Conservation (phyloP, 2,888 invertebrate genomes). For the Hymenopus coronatus region DNA sequence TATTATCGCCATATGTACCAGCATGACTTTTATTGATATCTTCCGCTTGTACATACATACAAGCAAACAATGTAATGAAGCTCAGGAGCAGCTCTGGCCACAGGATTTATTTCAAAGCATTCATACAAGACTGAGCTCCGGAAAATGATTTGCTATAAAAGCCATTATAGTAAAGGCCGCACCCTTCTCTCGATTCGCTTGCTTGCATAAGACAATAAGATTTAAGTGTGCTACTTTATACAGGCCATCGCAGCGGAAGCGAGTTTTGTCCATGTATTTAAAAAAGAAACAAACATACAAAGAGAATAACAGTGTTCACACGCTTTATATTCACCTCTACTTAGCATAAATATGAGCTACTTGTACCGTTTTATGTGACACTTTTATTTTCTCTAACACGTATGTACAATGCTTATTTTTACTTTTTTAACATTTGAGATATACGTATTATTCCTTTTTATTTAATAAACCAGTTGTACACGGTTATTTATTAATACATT, state of each 20-base stretch:
- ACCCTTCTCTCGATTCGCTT: slow-evolving; percentile 8
- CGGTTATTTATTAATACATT: no score
- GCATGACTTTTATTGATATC: neutral
- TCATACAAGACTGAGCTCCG: slow-evolving; percentile 8
- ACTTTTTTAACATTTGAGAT: no score
- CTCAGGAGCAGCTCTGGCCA: neutral
- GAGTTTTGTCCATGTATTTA: neutral
- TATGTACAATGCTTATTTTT: no score
- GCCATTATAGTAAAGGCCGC: slow-evolving; percentile 7
- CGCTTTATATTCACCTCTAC: neutral
- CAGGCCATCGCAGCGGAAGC: neutral
- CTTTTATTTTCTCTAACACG: no score
- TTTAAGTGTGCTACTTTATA: neutral
- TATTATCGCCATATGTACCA: neutral
- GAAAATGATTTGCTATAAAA: slow-evolving; percentile 14
- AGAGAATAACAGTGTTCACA: neutral
- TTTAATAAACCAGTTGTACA: no score
- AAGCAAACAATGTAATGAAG: slow-evolving; percentile 3
- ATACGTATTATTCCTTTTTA: no score
- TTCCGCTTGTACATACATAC: neutral
- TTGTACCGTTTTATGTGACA: no score
- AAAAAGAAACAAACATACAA: neutral
- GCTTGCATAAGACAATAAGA: slow-evolving; percentile 19
- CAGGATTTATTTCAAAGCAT: slow-evolving; percentile 17
- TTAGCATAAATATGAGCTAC: neutral